These are phyloP conservation scores for Mungos mungo DNA, from an alignment of 2,113 vertebrate genomes.

Conservation along the genomic window DNA sequence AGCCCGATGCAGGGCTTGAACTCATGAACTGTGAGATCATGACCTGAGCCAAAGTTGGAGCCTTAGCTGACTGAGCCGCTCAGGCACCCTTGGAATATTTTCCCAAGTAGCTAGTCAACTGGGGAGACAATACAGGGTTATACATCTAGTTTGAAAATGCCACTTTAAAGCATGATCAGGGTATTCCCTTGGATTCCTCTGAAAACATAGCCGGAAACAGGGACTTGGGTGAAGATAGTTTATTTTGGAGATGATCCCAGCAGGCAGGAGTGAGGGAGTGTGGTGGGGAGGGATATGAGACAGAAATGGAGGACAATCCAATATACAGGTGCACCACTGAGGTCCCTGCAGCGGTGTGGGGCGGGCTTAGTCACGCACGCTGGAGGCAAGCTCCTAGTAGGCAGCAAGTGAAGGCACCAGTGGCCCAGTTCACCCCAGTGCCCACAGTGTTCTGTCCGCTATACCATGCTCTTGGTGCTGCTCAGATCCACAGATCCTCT, in stretches of 20 bases:
- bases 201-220: neutral
- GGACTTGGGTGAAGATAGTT: neutral
- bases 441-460: neutral
- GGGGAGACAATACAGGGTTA: neutral
- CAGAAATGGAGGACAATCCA: neutral
- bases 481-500: neutral
- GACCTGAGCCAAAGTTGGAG: no score
- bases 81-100: neutral
- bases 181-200: neutral
- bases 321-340: neutral
- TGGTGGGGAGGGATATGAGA: neutral
- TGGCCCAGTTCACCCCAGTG: neutral
- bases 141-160: neutral
- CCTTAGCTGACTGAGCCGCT: no score
- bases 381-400: neutral
- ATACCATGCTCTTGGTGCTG: neutral
- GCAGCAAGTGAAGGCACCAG: neutral
- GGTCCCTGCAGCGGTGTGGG: neutral
- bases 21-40: no score
- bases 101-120: rapidly evolving
- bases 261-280: neutral
- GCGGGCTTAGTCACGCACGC: neutral
- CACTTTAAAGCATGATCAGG: neutral
- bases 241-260: neutral
- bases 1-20: no score